Conservation (phyloP, 2,113 vertebrate species). For the Myanophis thanlyinensis region DNA sequence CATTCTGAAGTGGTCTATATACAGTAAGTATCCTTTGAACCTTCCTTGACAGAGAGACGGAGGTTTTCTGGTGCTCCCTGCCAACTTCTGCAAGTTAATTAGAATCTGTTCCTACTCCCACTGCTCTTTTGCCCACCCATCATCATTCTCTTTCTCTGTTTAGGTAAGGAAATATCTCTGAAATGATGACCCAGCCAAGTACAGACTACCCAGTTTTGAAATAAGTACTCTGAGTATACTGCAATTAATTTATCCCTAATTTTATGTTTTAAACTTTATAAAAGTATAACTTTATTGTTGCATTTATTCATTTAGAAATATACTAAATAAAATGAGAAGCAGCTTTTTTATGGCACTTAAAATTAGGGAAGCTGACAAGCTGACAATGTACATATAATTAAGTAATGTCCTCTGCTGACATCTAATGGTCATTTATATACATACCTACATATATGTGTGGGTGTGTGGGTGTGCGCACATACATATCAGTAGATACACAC, state of each 20-base stretch:
- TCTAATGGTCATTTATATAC: conserved; percentile 50
- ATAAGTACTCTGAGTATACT: neutral
- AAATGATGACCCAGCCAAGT: neutral
- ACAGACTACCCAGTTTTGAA: neutral
- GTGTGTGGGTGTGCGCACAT: too few species aligned
- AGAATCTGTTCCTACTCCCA: neutral
- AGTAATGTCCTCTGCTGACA: conserved; percentile 68
- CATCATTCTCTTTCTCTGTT: neutral
- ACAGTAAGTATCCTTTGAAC: neutral
- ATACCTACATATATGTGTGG: neutral
- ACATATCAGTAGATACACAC: neutral
- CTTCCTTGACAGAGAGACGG: neutral
- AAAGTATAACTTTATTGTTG: conserved; percentile 41
- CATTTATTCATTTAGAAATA: conserved; percentile 41
- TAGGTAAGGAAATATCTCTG: neutral
- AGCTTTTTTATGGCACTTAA: conserved; percentile 60
- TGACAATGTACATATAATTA: conserved; percentile 24
- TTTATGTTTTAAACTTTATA: neutral
- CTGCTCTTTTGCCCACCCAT: neutral
- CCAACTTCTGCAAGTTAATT: too few species aligned
- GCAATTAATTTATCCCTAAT: neutral
- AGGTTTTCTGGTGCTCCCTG: neutral
- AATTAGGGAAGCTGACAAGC: conserved; percentile 52
- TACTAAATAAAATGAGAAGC: conserved; percentile 63
- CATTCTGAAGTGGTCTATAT: neutral